Conservation (phyloP, 2,113 vertebrate species). For the Nothoprocta pentlandii region DNA sequence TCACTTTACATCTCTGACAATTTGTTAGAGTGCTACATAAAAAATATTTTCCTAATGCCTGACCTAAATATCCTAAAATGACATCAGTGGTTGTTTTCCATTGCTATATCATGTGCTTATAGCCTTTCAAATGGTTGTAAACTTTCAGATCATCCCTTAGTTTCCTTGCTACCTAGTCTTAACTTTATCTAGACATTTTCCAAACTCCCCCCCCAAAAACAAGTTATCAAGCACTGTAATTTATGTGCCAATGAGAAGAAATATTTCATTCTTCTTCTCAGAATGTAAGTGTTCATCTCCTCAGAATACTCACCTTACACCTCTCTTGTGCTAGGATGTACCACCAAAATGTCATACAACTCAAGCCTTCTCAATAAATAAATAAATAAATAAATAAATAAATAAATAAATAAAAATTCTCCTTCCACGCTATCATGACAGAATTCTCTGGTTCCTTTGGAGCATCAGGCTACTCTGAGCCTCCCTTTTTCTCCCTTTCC, state of each 20-base stretch:
- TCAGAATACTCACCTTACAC: constrained; percentile 6
- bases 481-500: neutral
- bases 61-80: neutral
- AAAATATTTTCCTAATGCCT: too few species aligned
- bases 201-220: constrained; percentile 10
- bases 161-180: neutral
- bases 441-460: neutral
- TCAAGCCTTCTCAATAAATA: neutral
- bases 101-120: neutral
- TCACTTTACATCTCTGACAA: neutral
- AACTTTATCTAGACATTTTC: neutral
- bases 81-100: neutral
- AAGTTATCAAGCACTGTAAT: neutral
- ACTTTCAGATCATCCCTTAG: neutral
- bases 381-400: neutral
- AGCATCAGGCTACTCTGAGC: neutral
- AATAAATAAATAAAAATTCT: too few species aligned
- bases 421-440: neutral
- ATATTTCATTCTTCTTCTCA: neutral
- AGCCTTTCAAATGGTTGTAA: neutral
- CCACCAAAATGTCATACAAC: neutral
- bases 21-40: neutral
- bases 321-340: neutral
- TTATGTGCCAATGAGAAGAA: neutral
- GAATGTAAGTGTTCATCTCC: neutral